Percentiles rank a stretch among this genome's conserved stretches.
These are phyloP conservation scores for Teinopalpus imperialis DNA, from an alignment of 2,888 invertebrate species.

Conservation along the genomic window DNA sequence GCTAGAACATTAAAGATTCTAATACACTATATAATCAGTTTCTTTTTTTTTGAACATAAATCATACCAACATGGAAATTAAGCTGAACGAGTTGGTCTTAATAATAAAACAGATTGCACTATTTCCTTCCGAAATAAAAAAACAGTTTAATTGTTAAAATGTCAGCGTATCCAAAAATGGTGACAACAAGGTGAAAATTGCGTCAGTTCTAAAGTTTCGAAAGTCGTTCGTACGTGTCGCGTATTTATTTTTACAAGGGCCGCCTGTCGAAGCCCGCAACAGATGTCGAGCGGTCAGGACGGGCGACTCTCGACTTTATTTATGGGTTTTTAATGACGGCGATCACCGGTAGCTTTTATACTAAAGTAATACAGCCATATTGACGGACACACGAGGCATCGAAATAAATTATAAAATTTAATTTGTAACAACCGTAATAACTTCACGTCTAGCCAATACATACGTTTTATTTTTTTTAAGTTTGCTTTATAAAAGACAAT, in stretches of 20 bases:
- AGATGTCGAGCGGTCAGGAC: slow-evolving; percentile 57
- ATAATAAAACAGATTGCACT: slow-evolving; percentile 4
- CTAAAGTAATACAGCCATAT: slow-evolving; percentile 30
- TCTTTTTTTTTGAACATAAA: too few species aligned
- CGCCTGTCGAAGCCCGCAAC: slow-evolving; percentile 53
- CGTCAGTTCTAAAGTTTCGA: slow-evolving; percentile 31
- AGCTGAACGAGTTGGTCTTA: too few species aligned
- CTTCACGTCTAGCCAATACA: background rate
- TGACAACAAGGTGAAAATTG: slow-evolving; percentile 22
- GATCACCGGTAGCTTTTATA: slow-evolving; percentile 24
- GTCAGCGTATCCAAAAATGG: slow-evolving; percentile 21
- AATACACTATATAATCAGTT: too few species aligned
- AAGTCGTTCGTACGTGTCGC: slow-evolving; percentile 27
- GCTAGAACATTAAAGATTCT: too few species aligned
- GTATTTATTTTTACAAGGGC: slow-evolving; percentile 54
- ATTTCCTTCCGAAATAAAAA: slow-evolving; percentile 21
- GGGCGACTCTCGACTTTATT: slow-evolving; percentile 54
- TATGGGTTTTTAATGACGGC: slow-evolving; percentile 74
- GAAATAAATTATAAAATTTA: slow-evolving; percentile 11
- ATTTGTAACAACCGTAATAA: slow-evolving; percentile 4
- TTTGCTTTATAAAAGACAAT: background rate
- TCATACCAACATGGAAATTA: too few species aligned
- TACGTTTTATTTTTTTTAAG: too few species aligned
- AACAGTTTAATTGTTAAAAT: slow-evolving; percentile 22
- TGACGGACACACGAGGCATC: slow-evolving; percentile 23